Conservation (phyloP, 2,113 vertebrate genomes). For the Elaphurus davidianus region DNA sequence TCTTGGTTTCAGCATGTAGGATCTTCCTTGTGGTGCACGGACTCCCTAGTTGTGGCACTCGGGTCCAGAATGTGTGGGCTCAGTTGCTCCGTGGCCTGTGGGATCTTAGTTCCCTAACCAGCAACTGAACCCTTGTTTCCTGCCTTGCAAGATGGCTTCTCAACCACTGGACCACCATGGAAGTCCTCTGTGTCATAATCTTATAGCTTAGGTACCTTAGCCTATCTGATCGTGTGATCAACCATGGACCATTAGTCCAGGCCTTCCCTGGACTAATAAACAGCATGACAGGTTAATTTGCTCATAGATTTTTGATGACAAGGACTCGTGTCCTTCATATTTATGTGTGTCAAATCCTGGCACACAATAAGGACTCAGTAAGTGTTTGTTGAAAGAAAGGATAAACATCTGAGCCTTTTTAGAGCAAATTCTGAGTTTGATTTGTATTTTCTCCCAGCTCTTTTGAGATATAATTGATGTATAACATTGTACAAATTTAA, state of each 20-base stretch:
- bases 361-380: neutral
- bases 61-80: neutral
- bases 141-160: neutral
- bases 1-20: neutral
- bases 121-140: neutral
- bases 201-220: neutral
- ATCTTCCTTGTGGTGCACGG: accelerated
- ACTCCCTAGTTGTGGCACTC: neutral
- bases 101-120: neutral
- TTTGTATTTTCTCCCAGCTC: neutral
- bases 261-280: neutral
- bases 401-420: neutral
- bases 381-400: conserved; percentile 27
- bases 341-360: neutral
- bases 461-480: neutral
- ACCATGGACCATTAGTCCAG: neutral
- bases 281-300: neutral
- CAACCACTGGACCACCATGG: neutral
- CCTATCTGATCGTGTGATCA: neutral
- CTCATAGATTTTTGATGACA: neutral
- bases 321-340: neutral
- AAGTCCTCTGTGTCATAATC: neutral
- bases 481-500: neutral
- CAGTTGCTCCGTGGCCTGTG: neutral
- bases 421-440: neutral